Percentiles rank a stretch among this genome's conserved stretches.
phyloP scores from a whole-genome alignment of 2,797 vertebrate genomes.

The Todus mexicanus region DNA sequence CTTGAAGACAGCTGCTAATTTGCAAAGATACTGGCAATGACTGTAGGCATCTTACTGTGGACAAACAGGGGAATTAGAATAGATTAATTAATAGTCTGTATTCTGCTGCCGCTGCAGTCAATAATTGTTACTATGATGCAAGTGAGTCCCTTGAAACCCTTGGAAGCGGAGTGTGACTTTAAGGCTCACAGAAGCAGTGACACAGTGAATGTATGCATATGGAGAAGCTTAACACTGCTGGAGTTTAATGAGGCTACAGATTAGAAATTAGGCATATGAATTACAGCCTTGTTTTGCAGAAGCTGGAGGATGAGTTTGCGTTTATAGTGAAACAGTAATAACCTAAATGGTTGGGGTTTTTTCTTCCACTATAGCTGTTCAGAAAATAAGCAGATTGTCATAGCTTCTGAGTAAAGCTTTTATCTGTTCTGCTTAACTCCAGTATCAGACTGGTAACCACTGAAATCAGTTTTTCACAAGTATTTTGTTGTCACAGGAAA shows the following conservation, averaged over 20 bases:
- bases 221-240: not conserved
- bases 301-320: not conserved
- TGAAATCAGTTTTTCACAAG: not conserved
- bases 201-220: not conserved
- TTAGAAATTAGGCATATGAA: not conserved
- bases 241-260: not conserved
- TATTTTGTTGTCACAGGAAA: not conserved
- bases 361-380: not conserved
- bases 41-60: not conserved
- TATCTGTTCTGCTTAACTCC: not conserved
- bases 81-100: not conserved
- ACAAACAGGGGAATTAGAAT: not conserved
- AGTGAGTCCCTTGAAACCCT: not conserved
- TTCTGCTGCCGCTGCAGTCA: not conserved
- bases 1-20: not conserved
- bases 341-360: not conserved
- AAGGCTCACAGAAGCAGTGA: not conserved
- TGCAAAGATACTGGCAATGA: not conserved
- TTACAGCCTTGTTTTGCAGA: not conserved
- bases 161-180: not conserved
- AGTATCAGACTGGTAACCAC: not conserved
- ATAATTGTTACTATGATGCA: not conserved
- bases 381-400: not conserved
- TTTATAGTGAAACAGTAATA: not conserved
- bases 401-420: not conserved